These are phyloP conservation scores for Acanthisitta chloris DNA, from an alignment of 2,113 vertebrate species.

Conservation along the genomic window DNA sequence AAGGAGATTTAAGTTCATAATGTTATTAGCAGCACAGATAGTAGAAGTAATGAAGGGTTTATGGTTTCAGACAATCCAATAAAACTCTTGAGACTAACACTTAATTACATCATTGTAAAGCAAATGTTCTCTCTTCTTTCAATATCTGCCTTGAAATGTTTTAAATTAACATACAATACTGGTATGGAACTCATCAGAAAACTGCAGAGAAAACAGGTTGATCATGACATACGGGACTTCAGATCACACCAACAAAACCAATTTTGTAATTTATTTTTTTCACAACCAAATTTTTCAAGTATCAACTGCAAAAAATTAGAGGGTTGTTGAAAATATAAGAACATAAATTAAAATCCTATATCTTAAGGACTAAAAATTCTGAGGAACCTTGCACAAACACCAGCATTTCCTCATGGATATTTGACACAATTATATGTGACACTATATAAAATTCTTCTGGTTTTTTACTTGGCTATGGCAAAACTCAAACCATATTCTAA, in stretches of 20 bases:
- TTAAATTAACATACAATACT: neutral
- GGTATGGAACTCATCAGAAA: neutral
- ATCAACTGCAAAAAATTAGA: neutral
- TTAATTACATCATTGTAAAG: neutral
- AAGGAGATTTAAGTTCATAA: neutral
- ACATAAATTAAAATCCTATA: neutral
- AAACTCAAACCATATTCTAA: neutral
- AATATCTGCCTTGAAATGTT: neutral
- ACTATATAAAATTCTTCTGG: neutral
- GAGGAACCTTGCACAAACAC: neutral
- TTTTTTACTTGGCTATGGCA: neutral
- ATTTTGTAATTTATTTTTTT: neutral
- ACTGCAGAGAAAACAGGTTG: neutral
- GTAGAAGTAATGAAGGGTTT: neutral
- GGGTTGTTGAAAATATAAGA: neutral
- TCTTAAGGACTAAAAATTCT: neutral
- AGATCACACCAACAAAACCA: neutral
- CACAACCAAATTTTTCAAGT: neutral
- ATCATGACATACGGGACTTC: neutral
- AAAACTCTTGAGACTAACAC: neutral
- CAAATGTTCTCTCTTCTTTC: neutral
- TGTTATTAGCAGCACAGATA: neutral
- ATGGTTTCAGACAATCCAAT: constrained; percentile 4
- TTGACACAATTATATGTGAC: neutral
- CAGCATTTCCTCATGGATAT: neutral